A percentile compares a stretch with the other conserved stretches of the same genome.
phyloP scores from a whole-genome alignment of 2,113 vertebrate genomes.

The Campylomormyrus numenius region DNA sequence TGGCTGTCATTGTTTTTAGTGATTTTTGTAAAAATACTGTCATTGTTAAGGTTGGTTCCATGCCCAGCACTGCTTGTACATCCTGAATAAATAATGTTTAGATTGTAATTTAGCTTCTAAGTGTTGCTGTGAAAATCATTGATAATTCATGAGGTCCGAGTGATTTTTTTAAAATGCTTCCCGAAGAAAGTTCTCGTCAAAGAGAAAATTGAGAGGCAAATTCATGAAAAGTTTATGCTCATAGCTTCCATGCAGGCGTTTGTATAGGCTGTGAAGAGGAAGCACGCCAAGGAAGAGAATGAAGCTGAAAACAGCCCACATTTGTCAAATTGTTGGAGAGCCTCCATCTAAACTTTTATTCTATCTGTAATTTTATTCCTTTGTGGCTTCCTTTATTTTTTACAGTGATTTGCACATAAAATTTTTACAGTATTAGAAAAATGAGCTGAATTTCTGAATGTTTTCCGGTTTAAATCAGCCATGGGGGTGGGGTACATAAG shows the following conservation, averaged over 20 bases:
- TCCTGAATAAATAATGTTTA: not conserved
- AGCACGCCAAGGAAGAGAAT: too few relatives aligned
- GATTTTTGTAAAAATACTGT: not conserved
- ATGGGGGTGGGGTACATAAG: not conserved
- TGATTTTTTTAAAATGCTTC: not conserved
- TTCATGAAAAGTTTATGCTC: not conserved
- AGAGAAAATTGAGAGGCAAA: not conserved
- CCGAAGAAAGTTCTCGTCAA: too few relatives aligned
- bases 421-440: not conserved
- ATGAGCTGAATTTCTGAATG: not conserved
- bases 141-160: not conserved
- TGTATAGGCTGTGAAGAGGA: not conserved
- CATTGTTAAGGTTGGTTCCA: not conserved
- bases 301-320: not conserved
- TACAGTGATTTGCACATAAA: not conserved
- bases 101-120: not conserved
- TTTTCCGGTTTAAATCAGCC: not conserved
- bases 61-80: not conserved
- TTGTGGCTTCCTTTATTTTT: not conserved
- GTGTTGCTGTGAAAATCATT: not conserved
- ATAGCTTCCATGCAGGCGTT: not conserved
- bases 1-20: not conserved
- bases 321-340: not conserved
- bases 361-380: not conserved
- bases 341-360: not conserved